Percentiles rank a stretch among this genome's conserved stretches.
These are phyloP conservation scores for Nebria brevicollis DNA, from an alignment of 2,888 invertebrate genomes.

Conservation along the genomic window DNA sequence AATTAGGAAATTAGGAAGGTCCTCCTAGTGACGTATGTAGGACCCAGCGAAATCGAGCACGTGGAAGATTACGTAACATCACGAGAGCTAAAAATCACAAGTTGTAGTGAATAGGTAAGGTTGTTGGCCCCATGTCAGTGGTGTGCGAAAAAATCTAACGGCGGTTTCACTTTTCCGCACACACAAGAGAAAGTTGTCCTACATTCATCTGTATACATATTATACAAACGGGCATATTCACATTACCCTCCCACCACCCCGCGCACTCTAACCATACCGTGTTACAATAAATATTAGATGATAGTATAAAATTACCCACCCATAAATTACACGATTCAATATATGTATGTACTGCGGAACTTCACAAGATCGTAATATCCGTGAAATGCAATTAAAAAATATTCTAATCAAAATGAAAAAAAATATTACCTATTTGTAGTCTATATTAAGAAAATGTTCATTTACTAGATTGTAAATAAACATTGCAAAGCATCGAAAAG, in stretches of 20 bases:
- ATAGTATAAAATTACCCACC: not conserved
- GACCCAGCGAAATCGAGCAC: too few relatives aligned
- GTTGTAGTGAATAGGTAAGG: slow-evolving; percentile 20
- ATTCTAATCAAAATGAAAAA: too few relatives aligned
- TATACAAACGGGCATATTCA: slow-evolving; percentile 22
- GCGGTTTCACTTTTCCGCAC: slow-evolving; percentile 62
- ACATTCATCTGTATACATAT: slow-evolving; percentile 53
- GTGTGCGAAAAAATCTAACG: slow-evolving; percentile 61
- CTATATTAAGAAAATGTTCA: too few relatives aligned
- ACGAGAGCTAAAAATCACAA: slow-evolving; percentile 42
- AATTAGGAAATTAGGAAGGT: too few relatives aligned
- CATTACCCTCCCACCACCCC: not conserved
- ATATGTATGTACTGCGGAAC: too few relatives aligned
- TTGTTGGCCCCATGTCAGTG: slow-evolving; percentile 27
- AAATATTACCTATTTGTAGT: too few relatives aligned
- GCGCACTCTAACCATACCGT: not conserved
- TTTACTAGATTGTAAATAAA: too few relatives aligned
- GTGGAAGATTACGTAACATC: not conserved
- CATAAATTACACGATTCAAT: not conserved
- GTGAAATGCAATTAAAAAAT: too few relatives aligned
- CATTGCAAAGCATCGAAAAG: too few relatives aligned
- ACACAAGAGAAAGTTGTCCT: slow-evolving; percentile 63
- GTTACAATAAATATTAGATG: not conserved
- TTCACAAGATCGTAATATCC: too few relatives aligned
- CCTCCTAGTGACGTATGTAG: too few relatives aligned